Base-by-base conservation (phyloP, 2,113 vertebrate genomes). In the Cygnus buccinator region DNA sequence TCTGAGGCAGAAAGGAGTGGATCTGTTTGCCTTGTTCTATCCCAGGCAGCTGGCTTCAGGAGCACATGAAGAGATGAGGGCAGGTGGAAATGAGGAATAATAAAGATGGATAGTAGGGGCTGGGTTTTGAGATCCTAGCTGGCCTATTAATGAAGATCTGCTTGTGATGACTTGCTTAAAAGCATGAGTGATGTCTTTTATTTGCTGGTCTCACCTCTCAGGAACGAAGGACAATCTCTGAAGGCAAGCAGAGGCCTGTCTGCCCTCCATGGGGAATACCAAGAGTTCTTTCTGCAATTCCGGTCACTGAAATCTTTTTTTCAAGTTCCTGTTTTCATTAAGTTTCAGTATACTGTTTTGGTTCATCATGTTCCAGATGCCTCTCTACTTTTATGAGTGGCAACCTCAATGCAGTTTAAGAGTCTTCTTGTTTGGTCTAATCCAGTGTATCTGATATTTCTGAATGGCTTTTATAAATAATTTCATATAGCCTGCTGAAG, bases 401-500 rank as follows among this genome's bases (percentile, higher is more conserved):
- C 76, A 88, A 37, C 21, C 68, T 74, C 50, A 59, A 3, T 74
- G 35, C 76, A 81, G 50, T 72, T 77, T 92, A 86, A 90, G 88
- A 92, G 89, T 93, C 77, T 94, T 90, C 68, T 66, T 78, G 43
- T 93, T 78, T 86, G 68, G 44, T 74, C 86, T 88, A 93, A 81
- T 78, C 72, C 86, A 59, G n/a, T 86, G 55, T 44, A 13, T 75
- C 63, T 52, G 86, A 74, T 84, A 66, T 43, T 92, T 74, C 6
- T 41, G 65, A 92, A 86, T 89, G 79, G 73, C 86, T 95, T 93
- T 91, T 94, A 65, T 85, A 88, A 95, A 65, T 87, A 90, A 87
- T 90, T 62, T 84, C 76, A n/a, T 44, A 62, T 81, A 91, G 80
- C 65, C 72, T 63, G 37, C 39, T 74, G 89, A 55, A 77, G 41